Evolutionary conservation across 2,113 vertebrate genomes (phyloP).

Genomic region (Boulengeromyrus knoepffleri): DNA sequence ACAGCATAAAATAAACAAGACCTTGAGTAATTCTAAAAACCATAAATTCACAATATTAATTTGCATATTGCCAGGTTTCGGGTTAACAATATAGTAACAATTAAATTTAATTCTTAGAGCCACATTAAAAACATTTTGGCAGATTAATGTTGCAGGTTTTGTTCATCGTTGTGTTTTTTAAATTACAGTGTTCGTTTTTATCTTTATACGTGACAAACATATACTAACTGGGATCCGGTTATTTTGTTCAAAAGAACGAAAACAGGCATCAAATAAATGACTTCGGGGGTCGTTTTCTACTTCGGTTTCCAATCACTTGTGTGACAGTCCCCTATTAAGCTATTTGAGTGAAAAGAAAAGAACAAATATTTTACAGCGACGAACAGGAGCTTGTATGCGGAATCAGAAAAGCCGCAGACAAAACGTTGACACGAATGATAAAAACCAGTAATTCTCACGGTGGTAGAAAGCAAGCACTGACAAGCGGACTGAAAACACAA

Average conservation of each 20-base stretch:
- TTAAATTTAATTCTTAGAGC: neutral
- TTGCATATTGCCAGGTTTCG: neutral
- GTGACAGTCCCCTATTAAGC: neutral
- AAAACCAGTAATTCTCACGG: neutral
- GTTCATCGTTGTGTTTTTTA: neutral
- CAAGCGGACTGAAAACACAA: neutral
- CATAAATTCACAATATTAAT: neutral
- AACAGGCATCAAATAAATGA: neutral
- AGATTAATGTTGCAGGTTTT: neutral
- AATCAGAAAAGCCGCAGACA: neutral
- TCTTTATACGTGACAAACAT: neutral
- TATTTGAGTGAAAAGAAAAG: neutral
- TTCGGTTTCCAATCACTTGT: neutral
- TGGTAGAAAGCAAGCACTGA: neutral
- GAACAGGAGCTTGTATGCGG: neutral
- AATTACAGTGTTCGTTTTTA: neutral
- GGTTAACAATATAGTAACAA: neutral
- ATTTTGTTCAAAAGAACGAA: neutral
- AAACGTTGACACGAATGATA: neutral
- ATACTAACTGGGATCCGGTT: neutral
- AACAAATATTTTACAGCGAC: neutral
- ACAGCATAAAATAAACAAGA: neutral
- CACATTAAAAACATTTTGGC: neutral
- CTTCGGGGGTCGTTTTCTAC: neutral
- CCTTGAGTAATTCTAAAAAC: neutral